Percentiles rank a stretch among this genome's conserved stretches.
phyloP scores from a whole-genome alignment of 37 sponge, comb jelly and placozoan species.

The Geodia barretti region DNA sequence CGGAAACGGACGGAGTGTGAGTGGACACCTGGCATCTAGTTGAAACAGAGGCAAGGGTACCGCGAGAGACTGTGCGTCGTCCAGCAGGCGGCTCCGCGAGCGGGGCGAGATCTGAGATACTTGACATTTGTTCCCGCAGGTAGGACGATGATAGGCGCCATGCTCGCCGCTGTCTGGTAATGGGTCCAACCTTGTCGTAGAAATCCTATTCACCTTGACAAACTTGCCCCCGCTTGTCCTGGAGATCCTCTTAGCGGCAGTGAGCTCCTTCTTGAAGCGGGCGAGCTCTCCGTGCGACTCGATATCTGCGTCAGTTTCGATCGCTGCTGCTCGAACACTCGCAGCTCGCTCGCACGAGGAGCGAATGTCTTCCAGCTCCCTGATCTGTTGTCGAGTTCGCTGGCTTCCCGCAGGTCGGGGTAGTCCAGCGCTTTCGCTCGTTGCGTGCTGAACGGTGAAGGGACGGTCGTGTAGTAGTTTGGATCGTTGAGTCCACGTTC shows the following conservation, averaged over 20 bases:
- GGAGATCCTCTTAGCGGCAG: constrained; percentile 27
- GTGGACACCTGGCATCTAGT: too few relatives aligned
- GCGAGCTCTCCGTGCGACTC: background rate
- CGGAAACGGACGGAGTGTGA: too few relatives aligned
- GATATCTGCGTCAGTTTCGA: constrained; percentile 30
- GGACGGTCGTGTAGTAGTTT: too few relatives aligned
- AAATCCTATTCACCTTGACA: constrained; percentile 12
- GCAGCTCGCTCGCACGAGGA: constrained; percentile 75
- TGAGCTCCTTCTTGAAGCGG: background rate
- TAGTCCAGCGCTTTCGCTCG: constrained; percentile 39
- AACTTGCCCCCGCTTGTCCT: constrained; percentile 6
- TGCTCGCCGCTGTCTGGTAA: background rate
- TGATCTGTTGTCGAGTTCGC: constrained; percentile 17
- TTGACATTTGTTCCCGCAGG: background rate
- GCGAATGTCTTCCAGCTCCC: constrained; percentile 50
- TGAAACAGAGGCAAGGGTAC: too few relatives aligned
- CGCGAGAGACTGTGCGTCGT: too few relatives aligned
- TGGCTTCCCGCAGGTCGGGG: background rate
- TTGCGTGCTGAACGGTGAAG: too few relatives aligned
- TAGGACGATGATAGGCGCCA: constrained; percentile 27
- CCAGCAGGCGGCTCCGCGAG: too few relatives aligned
- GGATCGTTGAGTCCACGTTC: too few relatives aligned
- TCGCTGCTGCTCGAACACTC: constrained; percentile 57
- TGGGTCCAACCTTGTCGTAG: background rate
- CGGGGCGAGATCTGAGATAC: background rate